phyloP scores from a whole-genome alignment of 2,113 vertebrate genomes.

The Apodemus sylvaticus region DNA sequence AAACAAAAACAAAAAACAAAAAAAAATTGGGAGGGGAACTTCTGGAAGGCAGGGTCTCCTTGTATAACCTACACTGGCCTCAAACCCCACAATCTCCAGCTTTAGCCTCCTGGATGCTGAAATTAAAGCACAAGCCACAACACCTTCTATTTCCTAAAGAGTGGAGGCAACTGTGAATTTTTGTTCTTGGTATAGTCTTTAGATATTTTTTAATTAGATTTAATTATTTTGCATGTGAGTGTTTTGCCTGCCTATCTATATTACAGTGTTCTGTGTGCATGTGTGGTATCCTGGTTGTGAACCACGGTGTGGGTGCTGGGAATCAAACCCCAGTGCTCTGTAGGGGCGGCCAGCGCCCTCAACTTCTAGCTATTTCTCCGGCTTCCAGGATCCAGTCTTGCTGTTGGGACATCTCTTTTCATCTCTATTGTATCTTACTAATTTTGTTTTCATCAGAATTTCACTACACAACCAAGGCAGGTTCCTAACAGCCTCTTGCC shows the following conservation, averaged over 20 bases:
- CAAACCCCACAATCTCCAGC: background rate
- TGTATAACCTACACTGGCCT: background rate
- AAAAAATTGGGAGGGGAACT: accelerated
- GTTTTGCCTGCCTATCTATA: background rate
- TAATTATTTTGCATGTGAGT: background rate
- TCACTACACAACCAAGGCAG: background rate
- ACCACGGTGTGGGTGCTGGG: background rate
- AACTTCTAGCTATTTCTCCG: background rate
- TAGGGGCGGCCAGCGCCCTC: background rate
- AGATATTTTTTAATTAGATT: background rate
- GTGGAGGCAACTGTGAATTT: background rate
- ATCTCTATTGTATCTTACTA: background rate
- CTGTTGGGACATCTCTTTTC: background rate
- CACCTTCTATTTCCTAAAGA: background rate
- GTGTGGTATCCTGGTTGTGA: background rate
- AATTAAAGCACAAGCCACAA: background rate
- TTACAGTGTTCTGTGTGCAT: background rate
- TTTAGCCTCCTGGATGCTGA: background rate
- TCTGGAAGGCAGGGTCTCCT: background rate
- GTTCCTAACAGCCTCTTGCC: background rate
- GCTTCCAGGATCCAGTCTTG: background rate
- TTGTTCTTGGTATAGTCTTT: background rate
- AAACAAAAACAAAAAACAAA: too few relatives aligned
- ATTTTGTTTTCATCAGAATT: background rate
- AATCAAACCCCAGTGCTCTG: background rate